Evolutionary conservation across 2,113 vertebrate species (phyloP).

Genomic region (Lophotis ruficrista): DNA sequence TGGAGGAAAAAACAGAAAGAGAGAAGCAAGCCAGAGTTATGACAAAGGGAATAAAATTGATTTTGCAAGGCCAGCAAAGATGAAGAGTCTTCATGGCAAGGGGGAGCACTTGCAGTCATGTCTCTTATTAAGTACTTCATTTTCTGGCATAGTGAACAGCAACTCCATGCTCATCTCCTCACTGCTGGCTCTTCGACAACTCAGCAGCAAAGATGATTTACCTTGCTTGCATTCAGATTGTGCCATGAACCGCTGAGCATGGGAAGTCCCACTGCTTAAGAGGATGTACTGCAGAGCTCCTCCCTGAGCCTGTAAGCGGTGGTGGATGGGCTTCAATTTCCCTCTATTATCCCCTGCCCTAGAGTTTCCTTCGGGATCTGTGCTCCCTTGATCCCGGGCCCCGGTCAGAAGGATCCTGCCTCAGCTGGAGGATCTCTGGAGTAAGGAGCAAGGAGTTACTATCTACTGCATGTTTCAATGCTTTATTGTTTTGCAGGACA

Average conservation of each 20-base stretch:
- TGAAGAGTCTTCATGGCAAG: neutral
- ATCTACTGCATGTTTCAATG: neutral
- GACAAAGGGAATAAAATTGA: neutral
- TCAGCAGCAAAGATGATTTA: neutral
- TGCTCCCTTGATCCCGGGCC: neutral
- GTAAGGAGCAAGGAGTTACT: neutral
- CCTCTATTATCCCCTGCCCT: neutral
- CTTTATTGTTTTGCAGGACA: neutral
- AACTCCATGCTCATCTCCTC: neutral
- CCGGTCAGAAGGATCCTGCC: neutral
- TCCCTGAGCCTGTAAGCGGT: neutral
- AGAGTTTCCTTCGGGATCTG: neutral
- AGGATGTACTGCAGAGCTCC: neutral
- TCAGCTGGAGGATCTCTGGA: neutral
- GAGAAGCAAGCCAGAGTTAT: neutral
- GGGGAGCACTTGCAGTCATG: neutral
- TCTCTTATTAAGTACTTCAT: neutral
- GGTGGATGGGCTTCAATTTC: neutral
- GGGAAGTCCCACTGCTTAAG: neutral
- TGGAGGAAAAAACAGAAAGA: neutral
- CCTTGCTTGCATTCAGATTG: neutral
- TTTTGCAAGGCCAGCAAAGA: neutral
- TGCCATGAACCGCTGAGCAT: neutral
- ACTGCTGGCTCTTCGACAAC: neutral
- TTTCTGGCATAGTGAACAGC: neutral